Percentiles rank a stretch among this genome's conserved stretches.
These are phyloP conservation scores for Peromyscus maniculatus DNA, from an alignment of 2,113 vertebrate species.

Conservation along the genomic window DNA sequence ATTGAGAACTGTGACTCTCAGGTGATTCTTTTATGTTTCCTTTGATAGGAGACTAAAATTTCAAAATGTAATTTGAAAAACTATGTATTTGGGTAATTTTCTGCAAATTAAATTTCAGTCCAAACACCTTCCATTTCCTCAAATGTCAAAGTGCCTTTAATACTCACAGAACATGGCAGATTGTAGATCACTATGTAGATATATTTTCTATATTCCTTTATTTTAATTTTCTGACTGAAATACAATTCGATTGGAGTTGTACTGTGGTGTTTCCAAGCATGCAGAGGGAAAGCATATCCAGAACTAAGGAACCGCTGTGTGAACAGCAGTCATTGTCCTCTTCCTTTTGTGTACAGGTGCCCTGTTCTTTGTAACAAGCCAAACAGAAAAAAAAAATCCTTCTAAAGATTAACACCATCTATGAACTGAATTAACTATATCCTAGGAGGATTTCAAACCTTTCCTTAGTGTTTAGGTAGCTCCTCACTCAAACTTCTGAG, in stretches of 20 bases:
- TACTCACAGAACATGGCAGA: neutral
- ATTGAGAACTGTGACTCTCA: neutral
- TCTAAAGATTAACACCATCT: no score
- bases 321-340: neutral
- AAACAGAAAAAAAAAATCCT: neutral
- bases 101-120: neutral
- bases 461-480: neutral
- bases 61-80: neutral
- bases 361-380: neutral
- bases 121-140: neutral
- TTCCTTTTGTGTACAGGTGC: neutral
- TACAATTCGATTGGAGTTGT: neutral
- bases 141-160: neutral
- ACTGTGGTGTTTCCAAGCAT: no score
- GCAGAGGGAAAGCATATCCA: no score
- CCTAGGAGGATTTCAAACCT: neutral
- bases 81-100: neutral
- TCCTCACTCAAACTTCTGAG: neutral
- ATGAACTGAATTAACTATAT: neutral
- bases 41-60: neutral
- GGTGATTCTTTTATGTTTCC: neutral
- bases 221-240: neutral
- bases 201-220: neutral
- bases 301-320: neutral
- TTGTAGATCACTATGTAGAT: neutral